Evolutionary conservation across 2,113 vertebrate genomes (phyloP).

Genomic region (Myotis brandtii): DNA sequence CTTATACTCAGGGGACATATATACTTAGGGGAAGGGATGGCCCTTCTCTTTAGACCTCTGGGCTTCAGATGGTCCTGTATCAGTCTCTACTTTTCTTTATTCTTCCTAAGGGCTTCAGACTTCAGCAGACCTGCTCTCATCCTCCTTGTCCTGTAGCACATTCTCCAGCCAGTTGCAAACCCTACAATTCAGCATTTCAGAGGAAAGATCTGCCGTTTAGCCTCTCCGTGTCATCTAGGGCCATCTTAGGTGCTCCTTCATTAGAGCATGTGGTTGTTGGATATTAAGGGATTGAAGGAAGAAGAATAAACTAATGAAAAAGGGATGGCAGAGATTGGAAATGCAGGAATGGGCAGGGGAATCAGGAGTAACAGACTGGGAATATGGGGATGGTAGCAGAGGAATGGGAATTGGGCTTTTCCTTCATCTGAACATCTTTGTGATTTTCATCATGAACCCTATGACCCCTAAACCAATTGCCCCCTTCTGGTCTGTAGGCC

Average conservation of each 20-base stretch:
- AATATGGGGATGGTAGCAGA: background rate
- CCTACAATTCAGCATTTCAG: background rate
- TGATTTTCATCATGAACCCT: slow-evolving; percentile 56
- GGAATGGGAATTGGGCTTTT: slow-evolving; percentile 39
- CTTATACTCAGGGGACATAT: background rate
- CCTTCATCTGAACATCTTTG: slow-evolving; percentile 59
- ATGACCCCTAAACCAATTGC: slow-evolving; percentile 71
- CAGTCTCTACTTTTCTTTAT: background rate
- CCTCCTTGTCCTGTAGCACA: background rate
- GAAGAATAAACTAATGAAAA: background rate
- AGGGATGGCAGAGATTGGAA: background rate
- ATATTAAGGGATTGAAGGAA: background rate
- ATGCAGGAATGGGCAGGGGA: background rate
- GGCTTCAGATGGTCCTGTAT: background rate
- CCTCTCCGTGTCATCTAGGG: background rate
- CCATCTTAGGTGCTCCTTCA: background rate
- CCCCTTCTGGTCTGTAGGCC: slow-evolving; percentile 85
- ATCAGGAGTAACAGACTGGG: background rate
- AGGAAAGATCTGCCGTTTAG: background rate
- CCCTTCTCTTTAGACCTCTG: background rate
- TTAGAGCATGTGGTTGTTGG: background rate
- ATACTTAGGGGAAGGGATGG: background rate
- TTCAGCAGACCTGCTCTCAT: background rate
- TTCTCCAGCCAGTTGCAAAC: background rate
- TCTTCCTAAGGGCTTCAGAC: background rate